Evolutionary conservation across 2,797 vertebrate genomes (phyloP), one percentile per base, ranked within the genome.

Genomic region (Bovichtus diacanthus): DNA sequence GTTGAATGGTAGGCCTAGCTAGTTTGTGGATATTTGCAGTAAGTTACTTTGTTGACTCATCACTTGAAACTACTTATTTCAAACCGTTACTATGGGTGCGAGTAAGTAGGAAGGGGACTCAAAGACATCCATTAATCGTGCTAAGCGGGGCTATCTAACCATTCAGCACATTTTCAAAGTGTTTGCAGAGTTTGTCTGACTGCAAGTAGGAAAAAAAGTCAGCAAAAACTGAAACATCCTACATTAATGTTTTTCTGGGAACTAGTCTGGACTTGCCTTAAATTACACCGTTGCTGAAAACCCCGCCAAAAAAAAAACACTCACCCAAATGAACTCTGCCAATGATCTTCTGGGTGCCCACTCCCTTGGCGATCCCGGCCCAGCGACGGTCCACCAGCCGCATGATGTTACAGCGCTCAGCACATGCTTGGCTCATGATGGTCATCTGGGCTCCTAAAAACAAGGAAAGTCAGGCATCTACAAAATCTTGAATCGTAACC

Each of bases 361-460:
- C 98, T 6, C 98, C 98, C 86, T 99, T 99, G 13, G 98, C 98
- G 1, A 99, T 99, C 47, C 98, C 98, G 0, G 98, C 97, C 98
- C 98, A 99, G 34, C 98, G 96, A 44, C 98, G 95, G 87, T 99
- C 98, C 80, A 99, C 98, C 87, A 99, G 95, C 61, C 98, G 95
- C 98, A 99, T 99, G 71, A 99, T 99, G 87, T 99, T 99, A 82
- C 98, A 99, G 78, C 98, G 96, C 77, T 99, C 98, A 3, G 98
- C 98, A 78, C 98, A 99, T 0, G 98, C 97, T 79, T 99, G 98
- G 92, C 98, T 99, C 98, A 99, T 99, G 80, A 99, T 99, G 58
- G 98, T 99, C 98, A 99, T 99, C 93, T 99, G 98, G 78, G 98
- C 98, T 87, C 98, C 98, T 99, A 80, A 25, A 80, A 70, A 80